phyloP scores from a whole-genome alignment of 2,797 vertebrate genomes.

The Gymnopithys bicolor region DNA sequence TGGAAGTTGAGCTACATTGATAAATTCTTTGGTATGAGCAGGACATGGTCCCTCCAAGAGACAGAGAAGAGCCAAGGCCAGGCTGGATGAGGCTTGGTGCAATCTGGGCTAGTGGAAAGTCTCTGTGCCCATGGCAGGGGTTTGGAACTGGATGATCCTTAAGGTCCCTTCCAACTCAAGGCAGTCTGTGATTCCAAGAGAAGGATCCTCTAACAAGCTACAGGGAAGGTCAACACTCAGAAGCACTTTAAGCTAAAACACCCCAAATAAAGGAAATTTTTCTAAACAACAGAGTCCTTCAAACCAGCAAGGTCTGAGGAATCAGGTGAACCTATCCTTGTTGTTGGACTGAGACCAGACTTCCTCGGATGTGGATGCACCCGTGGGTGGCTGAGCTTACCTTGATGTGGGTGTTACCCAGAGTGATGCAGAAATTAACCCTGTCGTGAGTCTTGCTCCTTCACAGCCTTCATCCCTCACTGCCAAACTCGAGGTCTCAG shows the following conservation, averaged over 20 bases:
- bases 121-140: background rate
- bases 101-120: background rate
- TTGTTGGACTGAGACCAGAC: background rate
- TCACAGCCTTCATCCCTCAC: background rate
- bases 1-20: background rate
- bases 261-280: background rate
- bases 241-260: background rate
- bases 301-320: background rate
- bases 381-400: background rate
- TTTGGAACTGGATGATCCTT: background rate
- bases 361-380: background rate
- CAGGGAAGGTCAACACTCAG: too few species aligned
- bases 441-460: background rate
- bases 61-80: background rate
- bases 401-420: background rate
- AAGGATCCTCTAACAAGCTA: background rate
- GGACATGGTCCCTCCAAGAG: background rate
- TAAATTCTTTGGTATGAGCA: background rate
- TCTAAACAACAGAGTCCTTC: background rate
- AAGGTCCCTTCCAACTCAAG: background rate
- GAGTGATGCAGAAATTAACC: background rate
- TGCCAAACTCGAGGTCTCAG: background rate
- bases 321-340: background rate
- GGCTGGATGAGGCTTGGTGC: background rate
- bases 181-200: background rate